Percentiles rank a stretch among this genome's conserved stretches.
phyloP scores from a whole-genome alignment of 2,797 vertebrate species.

The Alca torda region DNA sequence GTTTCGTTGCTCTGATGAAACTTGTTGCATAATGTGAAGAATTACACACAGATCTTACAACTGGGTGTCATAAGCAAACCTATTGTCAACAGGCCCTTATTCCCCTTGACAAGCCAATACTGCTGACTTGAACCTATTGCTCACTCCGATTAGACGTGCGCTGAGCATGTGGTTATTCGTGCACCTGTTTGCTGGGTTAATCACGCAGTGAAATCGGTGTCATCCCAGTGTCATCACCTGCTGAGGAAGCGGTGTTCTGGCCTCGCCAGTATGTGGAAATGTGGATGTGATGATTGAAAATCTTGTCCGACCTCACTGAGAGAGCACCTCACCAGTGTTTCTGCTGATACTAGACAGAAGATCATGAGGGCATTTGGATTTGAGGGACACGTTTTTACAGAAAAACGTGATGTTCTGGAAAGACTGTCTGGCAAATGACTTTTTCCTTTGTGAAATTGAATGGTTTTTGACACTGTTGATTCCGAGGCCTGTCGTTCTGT shows the following conservation, averaged over 20 bases:
- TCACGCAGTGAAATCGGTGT: background rate
- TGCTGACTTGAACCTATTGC: background rate
- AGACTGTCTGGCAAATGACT: background rate
- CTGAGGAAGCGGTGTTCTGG: background rate
- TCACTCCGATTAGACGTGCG: background rate
- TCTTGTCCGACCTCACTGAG: background rate
- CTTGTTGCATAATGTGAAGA: background rate
- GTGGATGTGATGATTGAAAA: background rate
- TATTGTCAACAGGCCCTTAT: background rate
- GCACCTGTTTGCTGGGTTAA: background rate
- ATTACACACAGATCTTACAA: background rate
- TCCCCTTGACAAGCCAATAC: background rate
- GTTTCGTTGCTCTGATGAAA: conserved; percentile 19
- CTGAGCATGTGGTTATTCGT: background rate
- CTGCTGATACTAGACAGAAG: background rate
- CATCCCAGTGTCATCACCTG: background rate
- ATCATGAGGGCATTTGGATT: background rate
- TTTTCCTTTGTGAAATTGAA: fast-evolving
- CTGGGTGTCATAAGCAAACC: background rate
- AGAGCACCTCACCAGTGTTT: background rate
- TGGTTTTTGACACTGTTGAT: background rate
- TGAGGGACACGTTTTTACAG: background rate
- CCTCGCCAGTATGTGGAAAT: fast-evolving
- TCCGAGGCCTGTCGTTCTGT: background rate
- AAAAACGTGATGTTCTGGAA: background rate